Base-by-base conservation (phyloP, 2,797 vertebrate genomes). In the Acanthopagrus latus region DNA sequence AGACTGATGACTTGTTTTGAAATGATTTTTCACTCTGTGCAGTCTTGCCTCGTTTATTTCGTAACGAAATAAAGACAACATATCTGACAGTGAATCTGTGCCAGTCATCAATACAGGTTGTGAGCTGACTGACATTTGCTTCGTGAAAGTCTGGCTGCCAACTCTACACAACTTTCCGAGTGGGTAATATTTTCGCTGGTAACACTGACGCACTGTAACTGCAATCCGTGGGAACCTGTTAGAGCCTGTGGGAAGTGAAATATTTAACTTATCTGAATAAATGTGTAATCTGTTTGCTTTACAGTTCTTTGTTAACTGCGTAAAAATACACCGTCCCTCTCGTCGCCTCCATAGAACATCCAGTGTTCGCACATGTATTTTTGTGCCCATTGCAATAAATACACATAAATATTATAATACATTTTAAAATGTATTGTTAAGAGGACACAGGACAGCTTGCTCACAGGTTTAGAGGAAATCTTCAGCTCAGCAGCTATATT, bases 1-100 rank as follows among this genome's bases (percentile, higher is more conserved):
- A 60, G 47, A 13, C 21, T 38, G 23, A 46, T 25, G 38, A 62
- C 43, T 78, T 65, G n/a, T 56, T 77, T 75, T 68, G 52, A 25
- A 78, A 71, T 57, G 25, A 84, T 27, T 74, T 70, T 41, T n/a
- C 41, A 1, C 9, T 33, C 23, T 4, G 10, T n/a, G 50, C 20
- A 1, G 16, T 33, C 25, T 60, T 3, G 27, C 25, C 38, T 46
- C 18, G 4, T 27, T 41, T 18, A 21, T 21, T 44, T 64, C 8
- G 4, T 58, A 59, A 67, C 2, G 1, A 51, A 71, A 68, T 62
- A n/a, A 76, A 76, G 46, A 41, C 21, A 63, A 46, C 23, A 38
- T 3, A 25, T 65, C 62, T 58, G 23, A 63, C 55, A 65, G 51
- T 7, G 25, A 55, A 20, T 33, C 21, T 4, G 33, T 17, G 64